A percentile compares a stretch with the other conserved stretches of the same genome.
phyloP scores from a whole-genome alignment of 2,113 vertebrate species.

The Cyphomyrus discorhynchus region DNA sequence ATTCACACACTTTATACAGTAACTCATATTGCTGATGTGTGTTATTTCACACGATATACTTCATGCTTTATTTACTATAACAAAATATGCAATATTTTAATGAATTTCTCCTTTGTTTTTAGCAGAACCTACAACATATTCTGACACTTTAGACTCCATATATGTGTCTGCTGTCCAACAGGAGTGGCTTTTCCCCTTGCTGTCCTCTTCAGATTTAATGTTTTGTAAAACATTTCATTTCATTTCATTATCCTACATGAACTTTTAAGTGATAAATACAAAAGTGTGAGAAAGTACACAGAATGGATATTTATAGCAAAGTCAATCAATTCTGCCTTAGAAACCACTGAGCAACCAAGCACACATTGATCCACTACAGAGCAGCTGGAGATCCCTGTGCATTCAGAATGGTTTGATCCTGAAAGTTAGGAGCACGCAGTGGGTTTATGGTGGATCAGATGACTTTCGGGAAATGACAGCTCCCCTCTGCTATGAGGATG shows the following conservation, averaged over 20 bases:
- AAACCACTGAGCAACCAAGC: not conserved
- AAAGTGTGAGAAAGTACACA: not conserved
- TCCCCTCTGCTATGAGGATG: conserved; percentile 7
- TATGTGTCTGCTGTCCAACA: not conserved
- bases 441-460: not conserved
- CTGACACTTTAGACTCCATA: not conserved
- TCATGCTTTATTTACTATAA: not conserved
- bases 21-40: not conserved
- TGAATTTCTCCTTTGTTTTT: not conserved
- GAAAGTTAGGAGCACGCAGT: not conserved
- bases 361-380: not conserved
- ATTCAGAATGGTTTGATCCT: not conserved
- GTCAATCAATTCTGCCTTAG: not conserved
- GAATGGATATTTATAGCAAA: not conserved
- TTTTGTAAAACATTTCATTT: not conserved
- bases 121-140: not conserved
- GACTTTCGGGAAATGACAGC: not conserved
- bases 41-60: not conserved
- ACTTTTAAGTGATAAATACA: not conserved
- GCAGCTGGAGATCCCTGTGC: not conserved
- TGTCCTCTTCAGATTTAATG: not conserved
- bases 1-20: not conserved
- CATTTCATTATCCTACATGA: not conserved
- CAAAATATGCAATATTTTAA: not conserved
- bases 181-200: not conserved